Percentiles rank a stretch among this genome's conserved stretches.
phyloP scores from a whole-genome alignment of 2,113 vertebrate species.

The Caranx melampygus region DNA sequence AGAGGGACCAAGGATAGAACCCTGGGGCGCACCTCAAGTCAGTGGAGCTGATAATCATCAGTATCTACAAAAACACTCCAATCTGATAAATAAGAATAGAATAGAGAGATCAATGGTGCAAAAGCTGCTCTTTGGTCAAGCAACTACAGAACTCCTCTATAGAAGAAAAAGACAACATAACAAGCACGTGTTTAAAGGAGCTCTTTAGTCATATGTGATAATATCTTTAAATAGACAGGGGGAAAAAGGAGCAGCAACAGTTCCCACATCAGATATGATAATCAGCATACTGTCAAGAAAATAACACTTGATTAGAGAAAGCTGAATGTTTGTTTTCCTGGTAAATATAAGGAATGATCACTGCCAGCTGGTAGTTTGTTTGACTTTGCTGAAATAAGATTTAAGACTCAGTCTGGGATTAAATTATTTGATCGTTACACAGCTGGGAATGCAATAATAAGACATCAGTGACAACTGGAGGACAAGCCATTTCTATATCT shows the following conservation, averaged over 20 bases:
- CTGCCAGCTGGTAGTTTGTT: conserved; percentile 45
- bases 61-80: too few species aligned
- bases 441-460: conserved; percentile 42
- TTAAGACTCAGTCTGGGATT: conserved; percentile 20
- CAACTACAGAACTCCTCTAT: too few species aligned
- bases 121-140: too few species aligned
- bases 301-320: conserved; percentile 40
- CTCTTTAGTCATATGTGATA: background rate
- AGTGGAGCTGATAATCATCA: too few species aligned
- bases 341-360: conserved; percentile 18
- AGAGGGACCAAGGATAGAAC: too few species aligned
- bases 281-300: conserved; percentile 12
- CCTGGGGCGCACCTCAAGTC: too few species aligned
- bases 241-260: background rate
- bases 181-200: background rate
- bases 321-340: conserved; percentile 20
- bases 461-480: conserved; percentile 46
- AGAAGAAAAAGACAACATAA: conserved; percentile 32
- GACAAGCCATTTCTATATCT: conserved; percentile 33
- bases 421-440: conserved; percentile 45
- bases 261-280: conserved; percentile 30
- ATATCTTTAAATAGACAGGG: background rate
- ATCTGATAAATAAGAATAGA: too few species aligned
- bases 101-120: too few species aligned
- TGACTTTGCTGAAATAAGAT: conserved; percentile 20